Percentiles rank a stretch among this genome's conserved stretches.
These are phyloP conservation scores for Hipparchia sbordonii DNA, from an alignment of 2,888 invertebrate genomes.

Conservation along the genomic window DNA sequence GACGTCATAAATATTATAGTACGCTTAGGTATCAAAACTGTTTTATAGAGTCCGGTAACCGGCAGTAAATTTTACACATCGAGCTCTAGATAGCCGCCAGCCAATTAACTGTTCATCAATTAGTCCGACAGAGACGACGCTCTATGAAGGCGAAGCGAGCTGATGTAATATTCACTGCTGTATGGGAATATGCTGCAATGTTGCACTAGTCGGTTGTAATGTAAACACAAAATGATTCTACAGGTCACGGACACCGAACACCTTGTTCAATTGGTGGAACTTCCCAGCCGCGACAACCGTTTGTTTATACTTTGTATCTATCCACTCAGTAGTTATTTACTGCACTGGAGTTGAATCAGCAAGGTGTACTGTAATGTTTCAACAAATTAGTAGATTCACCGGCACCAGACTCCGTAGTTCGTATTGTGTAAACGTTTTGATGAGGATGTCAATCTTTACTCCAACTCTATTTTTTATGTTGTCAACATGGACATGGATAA, in stretches of 20 bases:
- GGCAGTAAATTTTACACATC: too few species aligned
- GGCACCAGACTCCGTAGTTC: background rate
- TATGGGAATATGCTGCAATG: too few species aligned
- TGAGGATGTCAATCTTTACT: background rate
- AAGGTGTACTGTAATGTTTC: constrained; percentile 10
- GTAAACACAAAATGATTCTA: background rate
- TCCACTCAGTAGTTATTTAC: background rate
- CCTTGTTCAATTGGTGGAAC: constrained; percentile 9
- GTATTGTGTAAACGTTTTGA: background rate
- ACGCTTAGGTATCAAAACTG: too few species aligned
- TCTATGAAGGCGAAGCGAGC: too few species aligned
- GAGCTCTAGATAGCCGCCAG: too few species aligned
- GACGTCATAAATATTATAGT: too few species aligned
- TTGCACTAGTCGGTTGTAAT: background rate
- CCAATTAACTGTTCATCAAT: too few species aligned
- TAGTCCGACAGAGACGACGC: too few species aligned
- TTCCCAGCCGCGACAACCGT: background rate
- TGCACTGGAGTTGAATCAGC: background rate
- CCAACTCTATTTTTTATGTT: too few species aligned
- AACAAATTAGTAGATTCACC: constrained; percentile 6
- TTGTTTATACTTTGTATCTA: background rate
- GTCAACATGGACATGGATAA: too few species aligned
- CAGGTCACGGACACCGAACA: constrained; percentile 7
- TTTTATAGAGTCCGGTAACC: too few species aligned
- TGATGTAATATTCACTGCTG: too few species aligned